A percentile compares a stretch with the other conserved stretches of the same genome.
phyloP scores from a whole-genome alignment of 1,140 invertebrate species.

The Temnothorax nylanderi region DNA sequence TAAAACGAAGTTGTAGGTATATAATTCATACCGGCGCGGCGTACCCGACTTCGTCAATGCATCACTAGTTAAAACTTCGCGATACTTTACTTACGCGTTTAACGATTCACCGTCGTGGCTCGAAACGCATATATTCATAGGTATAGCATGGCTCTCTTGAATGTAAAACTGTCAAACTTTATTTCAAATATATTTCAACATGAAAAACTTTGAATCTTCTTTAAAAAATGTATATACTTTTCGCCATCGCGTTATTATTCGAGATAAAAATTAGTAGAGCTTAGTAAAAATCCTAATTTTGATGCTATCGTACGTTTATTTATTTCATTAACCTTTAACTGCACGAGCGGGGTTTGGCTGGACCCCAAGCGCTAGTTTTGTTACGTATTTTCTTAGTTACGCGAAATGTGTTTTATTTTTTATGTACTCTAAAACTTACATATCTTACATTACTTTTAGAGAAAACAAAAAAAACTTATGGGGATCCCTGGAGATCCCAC shows the following conservation, averaged over 20 bases:
- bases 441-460: too few relatives aligned
- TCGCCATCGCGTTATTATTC: background rate
- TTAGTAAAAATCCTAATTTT: background rate
- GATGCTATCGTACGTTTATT: background rate
- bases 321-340: background rate
- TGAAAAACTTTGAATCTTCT: background rate
- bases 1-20: constrained; percentile 1
- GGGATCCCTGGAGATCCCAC: too few relatives aligned
- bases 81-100: background rate
- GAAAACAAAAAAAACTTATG: too few relatives aligned
- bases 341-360: too few relatives aligned
- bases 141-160: background rate
- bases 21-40: background rate
- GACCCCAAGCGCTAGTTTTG: too few relatives aligned
- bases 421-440: too few relatives aligned
- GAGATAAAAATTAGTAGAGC: background rate
- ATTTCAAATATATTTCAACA: background rate
- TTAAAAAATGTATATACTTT: background rate
- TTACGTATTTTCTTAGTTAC: too few relatives aligned
- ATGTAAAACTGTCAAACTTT: background rate
- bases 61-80: background rate
- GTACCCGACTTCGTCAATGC: background rate
- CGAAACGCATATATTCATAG: background rate
- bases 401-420: too few relatives aligned
- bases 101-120: background rate